Evolutionary conservation across 2,113 vertebrate species (phyloP), one percentile per base, ranked within the genome.

Genomic region (Machaerirhynchus nigripectus): DNA sequence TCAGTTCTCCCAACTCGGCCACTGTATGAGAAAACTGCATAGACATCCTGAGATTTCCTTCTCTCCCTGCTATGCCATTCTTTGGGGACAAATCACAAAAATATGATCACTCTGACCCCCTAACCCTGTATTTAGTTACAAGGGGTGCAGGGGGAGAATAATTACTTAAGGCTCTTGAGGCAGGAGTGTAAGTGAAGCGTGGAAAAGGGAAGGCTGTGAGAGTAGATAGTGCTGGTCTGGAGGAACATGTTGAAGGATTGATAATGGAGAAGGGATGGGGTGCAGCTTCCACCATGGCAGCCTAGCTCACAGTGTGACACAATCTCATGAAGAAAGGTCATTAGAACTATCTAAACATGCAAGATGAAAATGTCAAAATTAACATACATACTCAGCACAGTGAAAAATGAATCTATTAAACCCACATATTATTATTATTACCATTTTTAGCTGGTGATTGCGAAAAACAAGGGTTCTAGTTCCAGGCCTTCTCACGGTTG

Each of bases 401-500:
- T 47, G 30, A 86, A 95, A 91, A 83, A 84, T 35, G 0, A 40
- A 67, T 56, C 61, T 35, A 22, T 63, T 85, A 52, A 86, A 86
- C 17, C n/a, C n/a, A 73, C 24, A 59, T 67, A 68, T 61, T 81
- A 91, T 60, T 68, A 69, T 56, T 80, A 92, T 97, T 97, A 98
- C 97, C 96, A 84, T 91, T 85, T 97, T 95, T 78, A 92, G 56
- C 47, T 57, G 96, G 37, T 50, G 85, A 60, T 39, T 90, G 71
- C 28, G 65, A 87, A 97, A 96, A 92, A 86, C 26, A 52, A 65
- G 70, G 28, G 74, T 95, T 95, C 78, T 95, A 35, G 84, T 97
- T 17, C 96, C 85, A n/a, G 98, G 96, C 73, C 97, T 98, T 97
- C 97, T 98, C 49, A 96, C 91, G 4, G 97, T 93, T 11, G 89